These are phyloP conservation scores for Tragelaphus strepsiceros DNA, from an alignment of 2,113 vertebrate species.

Conservation along the genomic window DNA sequence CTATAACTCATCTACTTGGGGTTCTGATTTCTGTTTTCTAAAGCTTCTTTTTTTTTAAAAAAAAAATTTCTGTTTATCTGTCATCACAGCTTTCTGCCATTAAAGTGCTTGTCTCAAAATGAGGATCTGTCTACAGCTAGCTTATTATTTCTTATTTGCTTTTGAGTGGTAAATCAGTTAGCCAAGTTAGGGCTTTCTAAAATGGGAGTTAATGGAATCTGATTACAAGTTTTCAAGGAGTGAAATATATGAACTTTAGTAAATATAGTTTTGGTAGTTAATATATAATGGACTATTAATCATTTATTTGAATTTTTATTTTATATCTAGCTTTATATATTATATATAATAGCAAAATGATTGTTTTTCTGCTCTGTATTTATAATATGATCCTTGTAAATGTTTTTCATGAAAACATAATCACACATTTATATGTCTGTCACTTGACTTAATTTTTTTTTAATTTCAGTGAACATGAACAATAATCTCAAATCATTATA, in stretches of 20 bases:
- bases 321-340: slow-evolving; percentile 4
- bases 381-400: slow-evolving; percentile 6
- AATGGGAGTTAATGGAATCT: slow-evolving; percentile 11
- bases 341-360: not conserved
- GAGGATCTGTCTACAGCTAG: not conserved
- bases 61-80: not conserved
- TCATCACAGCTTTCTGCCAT: slow-evolving; percentile 3
- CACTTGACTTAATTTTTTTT: slow-evolving; percentile 6
- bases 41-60: not conserved
- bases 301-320: slow-evolving; percentile 34
- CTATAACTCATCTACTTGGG: no score
- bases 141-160: slow-evolving; percentile 53
- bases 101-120: slow-evolving; percentile 24
- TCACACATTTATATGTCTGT: slow-evolving; percentile 34
- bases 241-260: not conserved
- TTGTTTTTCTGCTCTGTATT: not conserved
- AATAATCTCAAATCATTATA: slow-evolving; percentile 20
- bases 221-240: not conserved
- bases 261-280: slow-evolving; percentile 26
- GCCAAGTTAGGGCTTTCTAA: slow-evolving; percentile 32
- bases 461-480: slow-evolving; percentile 25
- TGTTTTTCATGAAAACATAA: slow-evolving; percentile 15
- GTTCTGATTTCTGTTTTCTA: not conserved
- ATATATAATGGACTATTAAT: slow-evolving; percentile 28
- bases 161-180: slow-evolving; percentile 19